These are phyloP conservation scores for Macroglossus sobrinus DNA, from an alignment of 2,113 vertebrate species.

Conservation along the genomic window DNA sequence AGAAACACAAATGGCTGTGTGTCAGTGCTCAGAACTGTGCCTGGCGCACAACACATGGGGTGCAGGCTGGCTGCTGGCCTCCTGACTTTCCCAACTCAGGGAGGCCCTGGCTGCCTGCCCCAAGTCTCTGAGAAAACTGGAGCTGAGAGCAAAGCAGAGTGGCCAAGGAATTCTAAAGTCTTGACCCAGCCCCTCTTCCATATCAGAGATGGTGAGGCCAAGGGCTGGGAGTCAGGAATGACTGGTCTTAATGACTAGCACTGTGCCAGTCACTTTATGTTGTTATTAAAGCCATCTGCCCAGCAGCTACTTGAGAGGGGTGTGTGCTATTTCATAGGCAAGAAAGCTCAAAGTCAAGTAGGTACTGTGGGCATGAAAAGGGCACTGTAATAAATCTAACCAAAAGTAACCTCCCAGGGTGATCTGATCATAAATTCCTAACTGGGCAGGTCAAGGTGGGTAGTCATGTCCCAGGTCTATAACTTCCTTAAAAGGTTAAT, in stretches of 20 bases:
- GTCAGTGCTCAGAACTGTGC: not conserved
- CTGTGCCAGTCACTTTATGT: not conserved
- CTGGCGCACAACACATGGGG: not conserved
- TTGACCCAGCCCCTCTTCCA: not conserved
- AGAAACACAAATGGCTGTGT: not conserved
- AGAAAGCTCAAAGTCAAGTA: not conserved
- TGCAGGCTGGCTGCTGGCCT: accelerated
- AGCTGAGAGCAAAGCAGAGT: not conserved
- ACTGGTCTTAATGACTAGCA: not conserved
- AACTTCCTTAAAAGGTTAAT: not conserved
- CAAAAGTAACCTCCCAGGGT: not conserved
- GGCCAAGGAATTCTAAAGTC: not conserved
- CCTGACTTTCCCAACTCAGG: not conserved
- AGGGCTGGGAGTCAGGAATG: not conserved
- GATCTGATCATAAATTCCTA: not conserved
- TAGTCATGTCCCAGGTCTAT: not conserved
- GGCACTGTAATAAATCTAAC: not conserved
- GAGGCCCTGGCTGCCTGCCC: not conserved
- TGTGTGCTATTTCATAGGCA: not conserved
- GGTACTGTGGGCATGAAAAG: not conserved
- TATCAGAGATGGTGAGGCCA: not conserved
- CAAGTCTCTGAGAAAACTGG: not conserved
- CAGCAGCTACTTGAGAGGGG: not conserved
- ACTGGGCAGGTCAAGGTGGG: not conserved
- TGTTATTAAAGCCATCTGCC: accelerated